Conservation (phyloP, 2,888 invertebrate genomes). For the Choreutis nemorana region DNA sequence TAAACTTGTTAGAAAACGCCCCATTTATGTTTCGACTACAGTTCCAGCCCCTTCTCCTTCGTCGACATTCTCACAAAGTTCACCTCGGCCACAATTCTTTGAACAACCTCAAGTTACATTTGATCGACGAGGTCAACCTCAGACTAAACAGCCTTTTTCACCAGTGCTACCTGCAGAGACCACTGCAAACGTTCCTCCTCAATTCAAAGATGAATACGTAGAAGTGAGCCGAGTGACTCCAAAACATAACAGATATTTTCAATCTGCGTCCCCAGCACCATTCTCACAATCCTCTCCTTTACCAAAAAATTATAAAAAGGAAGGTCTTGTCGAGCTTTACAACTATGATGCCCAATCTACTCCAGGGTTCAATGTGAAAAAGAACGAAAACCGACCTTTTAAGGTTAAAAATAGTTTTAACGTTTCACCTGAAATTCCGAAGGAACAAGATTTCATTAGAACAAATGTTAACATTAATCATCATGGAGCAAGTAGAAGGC, state of each 20-base stretch:
- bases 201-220: slow-evolving; percentile 52
- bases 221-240: slow-evolving; percentile 53
- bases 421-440: slow-evolving; percentile 28
- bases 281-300: slow-evolving; percentile 22
- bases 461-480: slow-evolving; percentile 17
- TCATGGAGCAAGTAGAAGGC: slow-evolving; percentile 13
- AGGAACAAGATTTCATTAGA: slow-evolving; percentile 29
- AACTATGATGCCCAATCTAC: slow-evolving; percentile 53
- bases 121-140: slow-evolving; percentile 23
- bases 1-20: slow-evolving; percentile 49
- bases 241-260: slow-evolving; percentile 35
- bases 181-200: slow-evolving; percentile 41
- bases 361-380: slow-evolving; percentile 27
- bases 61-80: slow-evolving; percentile 22
- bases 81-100: slow-evolving; percentile 7
- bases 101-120: slow-evolving; percentile 15
- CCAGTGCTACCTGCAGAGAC: no score
- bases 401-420: slow-evolving; percentile 46
- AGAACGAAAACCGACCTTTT: slow-evolving; percentile 36
- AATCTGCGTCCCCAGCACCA: slow-evolving; percentile 29
- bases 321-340: slow-evolving; percentile 48
- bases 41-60: slow-evolving; percentile 30
- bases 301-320: slow-evolving; percentile 41
- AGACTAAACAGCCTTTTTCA: slow-evolving; percentile 22
- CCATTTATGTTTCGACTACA: slow-evolving; percentile 30